These are phyloP conservation scores for Tiliqua scincoides DNA, from an alignment of 2,113 vertebrate species.

Conservation along the genomic window DNA sequence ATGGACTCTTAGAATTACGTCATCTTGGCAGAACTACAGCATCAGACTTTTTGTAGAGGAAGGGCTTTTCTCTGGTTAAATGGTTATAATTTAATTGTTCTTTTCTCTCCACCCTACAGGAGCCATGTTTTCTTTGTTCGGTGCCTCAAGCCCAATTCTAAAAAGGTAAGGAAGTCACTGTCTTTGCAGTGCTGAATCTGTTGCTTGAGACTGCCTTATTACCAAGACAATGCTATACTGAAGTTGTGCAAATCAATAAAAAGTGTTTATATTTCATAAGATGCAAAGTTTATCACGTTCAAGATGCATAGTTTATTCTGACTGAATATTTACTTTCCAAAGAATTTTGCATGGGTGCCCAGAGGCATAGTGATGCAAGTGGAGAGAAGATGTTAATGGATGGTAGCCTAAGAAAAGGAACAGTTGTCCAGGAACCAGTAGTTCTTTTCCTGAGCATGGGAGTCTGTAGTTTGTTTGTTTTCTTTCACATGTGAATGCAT, in stretches of 20 bases:
- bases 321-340: not conserved
- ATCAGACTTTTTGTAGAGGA: not conserved
- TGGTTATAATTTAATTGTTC: not conserved
- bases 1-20: not conserved
- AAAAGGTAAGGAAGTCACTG: constrained; percentile 78
- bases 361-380: too few relatives aligned
- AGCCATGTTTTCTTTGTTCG: constrained; percentile 84
- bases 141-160: constrained; percentile 87
- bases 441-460: not conserved
- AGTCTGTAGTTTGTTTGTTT: not conserved
- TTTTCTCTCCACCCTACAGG: constrained; percentile 64
- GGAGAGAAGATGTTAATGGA: too few relatives aligned
- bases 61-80: not conserved
- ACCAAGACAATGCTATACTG: not conserved
- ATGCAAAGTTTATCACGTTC: not conserved
- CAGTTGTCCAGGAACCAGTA: not conserved
- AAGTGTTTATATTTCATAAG: too few relatives aligned
- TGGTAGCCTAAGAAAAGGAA: not conserved
- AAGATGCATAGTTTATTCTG: not conserved
- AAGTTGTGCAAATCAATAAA: not conserved
- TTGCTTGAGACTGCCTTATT: not conserved
- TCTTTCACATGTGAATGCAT: not conserved
- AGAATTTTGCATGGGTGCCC: not conserved
- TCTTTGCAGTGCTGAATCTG: not conserved
- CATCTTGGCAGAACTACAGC: not conserved